These are phyloP conservation scores for Spilogale gracilis DNA, from an alignment of 2,113 vertebrate species.

Conservation along the genomic window DNA sequence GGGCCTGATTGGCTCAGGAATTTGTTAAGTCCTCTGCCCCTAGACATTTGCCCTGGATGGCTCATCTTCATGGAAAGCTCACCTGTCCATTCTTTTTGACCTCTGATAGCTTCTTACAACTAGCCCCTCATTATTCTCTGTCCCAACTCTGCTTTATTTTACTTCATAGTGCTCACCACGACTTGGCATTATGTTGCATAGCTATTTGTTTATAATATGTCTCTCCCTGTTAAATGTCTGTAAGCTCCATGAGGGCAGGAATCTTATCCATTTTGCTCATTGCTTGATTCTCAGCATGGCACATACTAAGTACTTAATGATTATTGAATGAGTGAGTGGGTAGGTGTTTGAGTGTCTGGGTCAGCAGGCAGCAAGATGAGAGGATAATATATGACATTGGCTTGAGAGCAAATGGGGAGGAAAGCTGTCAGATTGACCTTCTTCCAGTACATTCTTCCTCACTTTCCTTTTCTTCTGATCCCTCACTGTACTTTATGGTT, in stretches of 20 bases:
- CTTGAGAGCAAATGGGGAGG: not conserved
- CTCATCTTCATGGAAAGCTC: not conserved
- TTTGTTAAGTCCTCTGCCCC: not conserved
- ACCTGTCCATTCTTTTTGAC: not conserved
- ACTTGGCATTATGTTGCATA: not conserved
- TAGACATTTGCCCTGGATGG: not conserved
- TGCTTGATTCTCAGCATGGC: not conserved
- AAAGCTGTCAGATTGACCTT: not conserved
- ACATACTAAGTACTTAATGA: not conserved
- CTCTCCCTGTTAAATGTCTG: not conserved
- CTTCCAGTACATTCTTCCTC: not conserved
- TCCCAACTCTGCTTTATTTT: not conserved
- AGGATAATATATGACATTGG: not conserved
- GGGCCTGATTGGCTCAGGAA: not conserved
- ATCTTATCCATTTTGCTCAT: not conserved
- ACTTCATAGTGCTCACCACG: not conserved
- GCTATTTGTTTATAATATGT: not conserved
- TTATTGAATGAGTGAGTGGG: not conserved
- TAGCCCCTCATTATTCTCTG: not conserved
- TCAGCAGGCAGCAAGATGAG: not conserved
- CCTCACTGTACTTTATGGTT: not conserved
- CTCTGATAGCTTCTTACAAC: not conserved
- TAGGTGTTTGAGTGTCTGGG: not conserved
- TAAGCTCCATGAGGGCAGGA: not conserved
- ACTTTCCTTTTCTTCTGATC: not conserved